These are phyloP conservation scores for Meloidogyne exigua DNA, from an alignment of 1,140 invertebrate species.

Conservation along the genomic window DNA sequence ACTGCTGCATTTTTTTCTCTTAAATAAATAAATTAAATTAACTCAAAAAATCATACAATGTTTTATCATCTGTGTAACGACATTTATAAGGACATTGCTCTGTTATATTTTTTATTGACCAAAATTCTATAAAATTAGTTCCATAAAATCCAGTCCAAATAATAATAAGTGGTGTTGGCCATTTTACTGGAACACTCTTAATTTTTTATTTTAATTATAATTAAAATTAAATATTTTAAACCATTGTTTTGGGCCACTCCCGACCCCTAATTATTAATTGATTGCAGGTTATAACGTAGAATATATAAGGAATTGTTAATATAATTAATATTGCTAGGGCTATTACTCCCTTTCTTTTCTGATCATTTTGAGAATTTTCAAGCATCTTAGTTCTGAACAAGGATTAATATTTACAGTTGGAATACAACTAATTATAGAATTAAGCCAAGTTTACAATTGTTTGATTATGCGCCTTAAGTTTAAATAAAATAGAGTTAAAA, in stretches of 20 bases:
- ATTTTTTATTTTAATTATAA: not conserved
- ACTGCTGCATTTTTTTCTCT: slow-evolving; percentile 10
- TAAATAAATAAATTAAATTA: not conserved
- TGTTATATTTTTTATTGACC: not conserved
- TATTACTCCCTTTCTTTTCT: not conserved
- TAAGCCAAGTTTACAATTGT: no score
- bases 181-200: not conserved
- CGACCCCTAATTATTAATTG: not conserved
- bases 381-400: not conserved
- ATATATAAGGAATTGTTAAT: not conserved
- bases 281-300: not conserved
- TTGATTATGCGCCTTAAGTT: no score
- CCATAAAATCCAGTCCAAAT: not conserved
- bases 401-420: no score
- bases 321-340: not conserved
- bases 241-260: not conserved
- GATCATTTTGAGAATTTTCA: not conserved
- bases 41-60: not conserved
- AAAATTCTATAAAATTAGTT: not conserved
- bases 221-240: no score
- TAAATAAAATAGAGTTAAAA: no score
- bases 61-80: not conserved
- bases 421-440: no score
- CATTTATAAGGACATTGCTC: not conserved
- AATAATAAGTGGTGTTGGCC: not conserved